Base-by-base conservation (phyloP, 2,113 vertebrate genomes). In the Coreoperca whiteheadi region DNA sequence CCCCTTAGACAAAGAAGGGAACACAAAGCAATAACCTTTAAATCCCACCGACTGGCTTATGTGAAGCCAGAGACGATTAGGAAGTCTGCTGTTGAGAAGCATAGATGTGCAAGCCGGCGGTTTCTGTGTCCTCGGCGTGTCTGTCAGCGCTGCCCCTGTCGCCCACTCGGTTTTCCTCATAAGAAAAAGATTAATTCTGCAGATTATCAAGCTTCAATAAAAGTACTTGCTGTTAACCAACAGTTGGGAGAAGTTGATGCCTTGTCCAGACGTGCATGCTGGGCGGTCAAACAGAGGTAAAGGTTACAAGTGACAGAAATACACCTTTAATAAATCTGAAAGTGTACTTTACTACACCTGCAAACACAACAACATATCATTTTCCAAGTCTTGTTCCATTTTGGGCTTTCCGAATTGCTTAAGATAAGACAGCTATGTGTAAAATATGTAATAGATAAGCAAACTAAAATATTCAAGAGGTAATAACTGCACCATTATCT, bases 181-280 rank as follows among this genome's bases (percentile, higher is more conserved):
- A 89, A 94, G 91, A 93, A 93, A 92, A 87, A 93, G 92, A 95
- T 94, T 93, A 90, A 94, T 91, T 92, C 91, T 82, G 87, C 91
- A 94, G 93, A 95, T 94, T 93, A 93, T 92, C 87, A 67, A 84
- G 77, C 72, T 86, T 59, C 83, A 90, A 92, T 94, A 91, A 92
- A n/a, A 94, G 91, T 92, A 78, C 86, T 90, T 81, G 81, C 92
- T 93, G 89, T 94, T 92, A 91, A 91, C 81, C 70, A 86, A 86
- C 84, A 84, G 89, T 81, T 80, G 89, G 82, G 73, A 93, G 78
- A 93, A 83, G 84, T 46, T 60, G 83, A 85, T 82, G 90, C 82
- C 83, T 90, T 83, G 86, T 90, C 85, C 87, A 78, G 77, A 39
- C 21, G 28, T 67, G 78, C 79, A 74, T 64, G 54, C 82, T 59